phyloP scores from a whole-genome alignment of 2,113 vertebrate genomes.

The Percina caprodes region DNA sequence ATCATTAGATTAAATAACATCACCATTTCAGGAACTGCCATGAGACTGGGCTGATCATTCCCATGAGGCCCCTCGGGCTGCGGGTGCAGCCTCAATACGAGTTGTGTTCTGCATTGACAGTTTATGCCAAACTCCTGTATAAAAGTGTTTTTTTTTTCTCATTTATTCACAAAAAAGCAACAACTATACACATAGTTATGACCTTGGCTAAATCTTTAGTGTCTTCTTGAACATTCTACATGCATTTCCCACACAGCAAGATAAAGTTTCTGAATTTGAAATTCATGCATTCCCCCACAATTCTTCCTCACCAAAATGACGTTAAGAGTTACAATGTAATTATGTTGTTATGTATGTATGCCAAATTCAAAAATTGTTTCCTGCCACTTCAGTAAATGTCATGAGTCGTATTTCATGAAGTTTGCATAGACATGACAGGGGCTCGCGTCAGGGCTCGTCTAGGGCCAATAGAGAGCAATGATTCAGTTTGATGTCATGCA shows the following conservation, averaged over 20 bases:
- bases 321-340: not conserved
- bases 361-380: not conserved
- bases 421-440: not conserved
- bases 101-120: not conserved
- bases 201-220: not conserved
- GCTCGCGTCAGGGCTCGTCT: not conserved
- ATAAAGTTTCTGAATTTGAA: not conserved
- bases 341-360: too few relatives aligned
- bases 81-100: not conserved
- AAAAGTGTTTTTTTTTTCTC: not conserved
- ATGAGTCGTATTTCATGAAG: not conserved
- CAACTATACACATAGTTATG: not conserved
- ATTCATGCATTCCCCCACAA: not conserved
- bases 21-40: too few relatives aligned
- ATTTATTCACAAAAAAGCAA: not conserved
- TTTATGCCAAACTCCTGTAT: not conserved
- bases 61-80: not conserved
- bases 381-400: not conserved
- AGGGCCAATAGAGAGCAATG: conserved; percentile 31
- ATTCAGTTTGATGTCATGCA: conserved; percentile 72
- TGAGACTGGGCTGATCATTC: too few relatives aligned
- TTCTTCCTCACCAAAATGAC: not conserved
- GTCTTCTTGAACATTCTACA: not conserved
- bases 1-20: too few relatives aligned
- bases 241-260: not conserved